phyloP scores from a whole-genome alignment of 2,113 vertebrate species.

The Datnioides undecimradiatus region DNA sequence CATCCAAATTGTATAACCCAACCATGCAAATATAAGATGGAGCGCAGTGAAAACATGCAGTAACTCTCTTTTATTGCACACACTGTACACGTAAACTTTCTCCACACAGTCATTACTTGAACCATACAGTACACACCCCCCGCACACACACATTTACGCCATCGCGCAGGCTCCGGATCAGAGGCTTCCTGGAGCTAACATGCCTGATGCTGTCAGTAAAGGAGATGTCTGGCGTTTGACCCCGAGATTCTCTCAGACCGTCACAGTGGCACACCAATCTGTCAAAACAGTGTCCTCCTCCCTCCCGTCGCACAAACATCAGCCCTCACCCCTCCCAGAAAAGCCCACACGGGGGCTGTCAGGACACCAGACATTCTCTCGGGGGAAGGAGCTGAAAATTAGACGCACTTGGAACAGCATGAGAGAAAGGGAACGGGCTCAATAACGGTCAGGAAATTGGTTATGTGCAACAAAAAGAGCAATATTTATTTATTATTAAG shows the following conservation, averaged over 20 bases:
- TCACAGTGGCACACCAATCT: constrained; percentile 65
- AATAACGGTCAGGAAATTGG: constrained; percentile 37
- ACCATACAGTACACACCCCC: constrained; percentile 7
- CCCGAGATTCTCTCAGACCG: constrained; percentile 55
- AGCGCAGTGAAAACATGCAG: background rate
- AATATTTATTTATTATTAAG: constrained; percentile 36
- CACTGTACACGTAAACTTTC: constrained; percentile 3
- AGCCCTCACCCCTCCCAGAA: constrained; percentile 12
- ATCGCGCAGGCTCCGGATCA: constrained; percentile 38
- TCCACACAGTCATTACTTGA: constrained; percentile 23
- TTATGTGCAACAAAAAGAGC: constrained; percentile 30
- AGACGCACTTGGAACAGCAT: constrained; percentile 35
- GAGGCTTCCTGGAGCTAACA: constrained; percentile 46
- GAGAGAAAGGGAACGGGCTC: constrained; percentile 36
- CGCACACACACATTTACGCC: constrained; percentile 25
- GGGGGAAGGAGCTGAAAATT: constrained; percentile 30
- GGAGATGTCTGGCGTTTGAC: constrained; percentile 70
- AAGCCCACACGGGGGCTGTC: constrained; percentile 26
- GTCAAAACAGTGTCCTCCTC: constrained; percentile 69
- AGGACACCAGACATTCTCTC: constrained; percentile 36
- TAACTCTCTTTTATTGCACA: background rate
- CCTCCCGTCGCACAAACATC: constrained; percentile 53
- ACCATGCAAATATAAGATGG: background rate
- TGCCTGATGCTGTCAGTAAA: constrained; percentile 67
- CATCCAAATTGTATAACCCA: background rate